Evolutionary conservation across 2,797 vertebrate genomes (phyloP).

Genomic region (Ctenopoma multispine): DNA sequence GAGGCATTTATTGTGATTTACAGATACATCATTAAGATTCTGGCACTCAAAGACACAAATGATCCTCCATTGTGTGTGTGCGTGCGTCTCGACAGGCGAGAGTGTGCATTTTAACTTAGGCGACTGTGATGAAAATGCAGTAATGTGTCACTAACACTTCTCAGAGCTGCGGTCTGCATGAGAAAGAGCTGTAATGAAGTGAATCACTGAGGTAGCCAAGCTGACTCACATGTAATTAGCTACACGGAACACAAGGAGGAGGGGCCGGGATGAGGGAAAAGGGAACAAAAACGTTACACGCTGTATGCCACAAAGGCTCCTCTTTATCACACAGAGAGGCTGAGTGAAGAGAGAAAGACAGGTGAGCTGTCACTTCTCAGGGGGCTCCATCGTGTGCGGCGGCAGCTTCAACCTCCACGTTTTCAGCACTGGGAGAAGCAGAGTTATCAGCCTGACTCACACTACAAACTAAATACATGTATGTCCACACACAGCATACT

Average conservation of each 20-base stretch:
- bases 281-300: conserved; percentile 25
- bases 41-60: conserved; percentile 37
- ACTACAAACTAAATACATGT: no score
- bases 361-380: conserved; percentile 21
- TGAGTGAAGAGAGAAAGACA: conserved; percentile 1
- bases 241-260: conserved; percentile 50
- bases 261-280: conserved; percentile 5
- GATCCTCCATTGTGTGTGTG: conserved; percentile 20
- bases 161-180: conserved; percentile 46
- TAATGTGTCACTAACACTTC: conserved; percentile 53
- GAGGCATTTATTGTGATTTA: conserved; percentile 54
- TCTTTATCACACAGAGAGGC: conserved; percentile 4
- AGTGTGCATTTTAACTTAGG: conserved; percentile 44
- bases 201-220: conserved; percentile 61
- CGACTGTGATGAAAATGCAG: conserved; percentile 48
- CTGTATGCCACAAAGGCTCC: not conserved
- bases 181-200: conserved; percentile 62
- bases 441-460: conserved; percentile 3
- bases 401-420: not conserved
- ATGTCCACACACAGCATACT: no score
- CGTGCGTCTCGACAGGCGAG: not conserved
- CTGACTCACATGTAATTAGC: conserved; percentile 76
- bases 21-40: conserved; percentile 60
- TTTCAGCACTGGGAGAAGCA: not conserved
- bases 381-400: conserved; percentile 14